Evolutionary conservation across 2,113 vertebrate genomes (phyloP).

Genomic region (Phrynosoma blainvillii): DNA sequence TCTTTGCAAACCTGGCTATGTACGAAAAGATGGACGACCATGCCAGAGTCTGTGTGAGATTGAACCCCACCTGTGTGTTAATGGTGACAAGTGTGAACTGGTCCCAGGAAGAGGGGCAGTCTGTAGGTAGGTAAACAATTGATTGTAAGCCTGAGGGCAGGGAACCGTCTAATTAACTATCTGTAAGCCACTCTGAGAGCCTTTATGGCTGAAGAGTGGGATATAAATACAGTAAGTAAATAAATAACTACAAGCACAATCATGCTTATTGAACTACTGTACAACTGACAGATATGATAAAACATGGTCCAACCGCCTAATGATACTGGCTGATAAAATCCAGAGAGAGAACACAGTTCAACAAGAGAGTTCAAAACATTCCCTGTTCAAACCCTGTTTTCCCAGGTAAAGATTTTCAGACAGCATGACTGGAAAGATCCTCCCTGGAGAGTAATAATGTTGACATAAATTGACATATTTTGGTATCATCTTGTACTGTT

Average conservation of each 20-base stretch:
- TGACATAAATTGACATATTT: not conserved
- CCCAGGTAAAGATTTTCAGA: not conserved
- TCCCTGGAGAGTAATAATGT: not conserved
- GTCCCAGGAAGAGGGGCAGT: slow-evolving; percentile 77
- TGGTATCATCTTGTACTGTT: not conserved
- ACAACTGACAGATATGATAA: rapidly evolving
- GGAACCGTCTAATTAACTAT: no score
- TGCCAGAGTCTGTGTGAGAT: slow-evolving; percentile 81
- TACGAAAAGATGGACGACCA: slow-evolving; percentile 72
- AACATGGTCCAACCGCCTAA: not conserved
- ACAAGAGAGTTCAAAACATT: not conserved
- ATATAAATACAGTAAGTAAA: no score
- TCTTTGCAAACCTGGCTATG: slow-evolving; percentile 78
- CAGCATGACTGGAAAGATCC: no score
- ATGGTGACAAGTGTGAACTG: slow-evolving; percentile 78
- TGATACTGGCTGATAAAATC: not conserved
- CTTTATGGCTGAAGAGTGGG: no score
- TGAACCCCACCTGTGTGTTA: slow-evolving; percentile 74
- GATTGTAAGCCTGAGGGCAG: no score
- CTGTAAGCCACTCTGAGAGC: no score
- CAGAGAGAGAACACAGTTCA: not conserved
- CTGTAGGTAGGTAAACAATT: slow-evolving; percentile 81
- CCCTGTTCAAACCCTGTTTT: not conserved
- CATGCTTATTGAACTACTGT: not conserved
- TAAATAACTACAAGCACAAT: rapidly evolving